Evolutionary conservation across 23 tunicate species (phyloP).

Genomic region (Corella eumyota): DNA sequence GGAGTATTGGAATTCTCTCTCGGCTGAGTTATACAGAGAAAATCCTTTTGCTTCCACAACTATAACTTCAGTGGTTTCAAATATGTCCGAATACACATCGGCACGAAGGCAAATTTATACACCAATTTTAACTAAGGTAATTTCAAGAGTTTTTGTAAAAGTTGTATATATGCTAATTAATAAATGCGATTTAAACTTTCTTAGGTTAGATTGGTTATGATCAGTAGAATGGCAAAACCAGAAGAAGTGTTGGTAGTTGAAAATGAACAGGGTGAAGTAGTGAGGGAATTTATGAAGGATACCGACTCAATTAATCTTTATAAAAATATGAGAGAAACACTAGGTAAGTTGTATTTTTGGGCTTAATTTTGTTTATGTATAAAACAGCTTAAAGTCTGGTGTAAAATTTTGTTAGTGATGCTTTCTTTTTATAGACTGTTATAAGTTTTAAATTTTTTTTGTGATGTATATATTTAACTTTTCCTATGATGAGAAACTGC

Average conservation of each 20-base stretch:
- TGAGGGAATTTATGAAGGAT: slow-evolving; percentile 96
- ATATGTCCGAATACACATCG: slow-evolving; percentile 1
- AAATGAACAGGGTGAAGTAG: slow-evolving; percentile 99
- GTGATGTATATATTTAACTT: too few species aligned
- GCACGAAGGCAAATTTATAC: slow-evolving; percentile 56
- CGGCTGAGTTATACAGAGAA: slow-evolving; percentile 88
- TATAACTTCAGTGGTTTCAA: slow-evolving; percentile 10
- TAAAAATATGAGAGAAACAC: slow-evolving; percentile 98
- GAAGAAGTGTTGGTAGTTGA: slow-evolving; percentile 99
- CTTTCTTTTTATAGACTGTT: too few species aligned
- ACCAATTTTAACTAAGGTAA: slow-evolving; percentile 58
- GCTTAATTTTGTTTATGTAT: too few species aligned
- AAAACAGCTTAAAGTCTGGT: too few species aligned
- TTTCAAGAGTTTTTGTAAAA: not conserved
- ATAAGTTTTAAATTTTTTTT: too few species aligned
- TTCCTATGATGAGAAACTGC: too few species aligned
- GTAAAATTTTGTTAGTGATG: too few species aligned
- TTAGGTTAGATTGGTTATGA: slow-evolving; percentile 93
- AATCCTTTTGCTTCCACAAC: slow-evolving; percentile 53
- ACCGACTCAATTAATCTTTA: slow-evolving; percentile 97
- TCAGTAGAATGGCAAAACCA: slow-evolving; percentile 99
- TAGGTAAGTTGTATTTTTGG: slow-evolving; percentile 33
- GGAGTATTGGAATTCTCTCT: slow-evolving; percentile 91
- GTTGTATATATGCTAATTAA: not conserved
- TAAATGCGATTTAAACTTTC: not conserved